Evolutionary conservation across 2,888 invertebrate genomes (phyloP).

Genomic region (Drosophila incognita): DNA sequence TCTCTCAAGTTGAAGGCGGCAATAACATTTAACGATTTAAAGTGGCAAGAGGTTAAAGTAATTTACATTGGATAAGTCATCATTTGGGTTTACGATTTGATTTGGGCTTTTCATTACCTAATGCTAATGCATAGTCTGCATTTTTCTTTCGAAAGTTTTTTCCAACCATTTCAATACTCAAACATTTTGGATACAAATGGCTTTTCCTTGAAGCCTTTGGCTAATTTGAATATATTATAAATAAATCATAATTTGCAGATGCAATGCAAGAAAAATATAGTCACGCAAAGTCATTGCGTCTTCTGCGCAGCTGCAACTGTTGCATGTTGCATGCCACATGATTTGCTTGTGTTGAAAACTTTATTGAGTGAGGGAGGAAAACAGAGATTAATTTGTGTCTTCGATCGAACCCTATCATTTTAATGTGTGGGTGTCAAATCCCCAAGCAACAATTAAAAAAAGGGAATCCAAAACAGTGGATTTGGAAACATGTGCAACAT

Average conservation of each 20-base stretch:
- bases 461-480: constrained; percentile 47
- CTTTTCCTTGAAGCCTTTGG: constrained; percentile 18
- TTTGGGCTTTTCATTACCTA: background rate
- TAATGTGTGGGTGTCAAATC: constrained; percentile 26
- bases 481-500: constrained; percentile 20
- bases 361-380: constrained; percentile 45
- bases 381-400: constrained; percentile 52
- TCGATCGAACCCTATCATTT: constrained; percentile 13
- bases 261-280: constrained; percentile 42
- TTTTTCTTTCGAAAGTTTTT: constrained; percentile 7
- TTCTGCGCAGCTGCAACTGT: constrained; percentile 23
- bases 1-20: constrained; percentile 72
- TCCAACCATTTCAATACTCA: background rate
- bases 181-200: too few relatives aligned
- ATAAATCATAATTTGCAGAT: constrained; percentile 64
- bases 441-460: background rate
- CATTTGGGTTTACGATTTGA: constrained; percentile 14
- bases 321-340: constrained; percentile 20
- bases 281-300: constrained; percentile 61
- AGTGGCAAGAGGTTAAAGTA: constrained; percentile 45
- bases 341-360: constrained; percentile 66
- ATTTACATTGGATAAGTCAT: constrained; percentile 48
- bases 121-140: background rate
- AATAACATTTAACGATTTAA: constrained; percentile 59
- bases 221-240: constrained; percentile 42